Base-by-base conservation (phyloP, 2,888 invertebrate species). In the Seira musarum region DNA sequence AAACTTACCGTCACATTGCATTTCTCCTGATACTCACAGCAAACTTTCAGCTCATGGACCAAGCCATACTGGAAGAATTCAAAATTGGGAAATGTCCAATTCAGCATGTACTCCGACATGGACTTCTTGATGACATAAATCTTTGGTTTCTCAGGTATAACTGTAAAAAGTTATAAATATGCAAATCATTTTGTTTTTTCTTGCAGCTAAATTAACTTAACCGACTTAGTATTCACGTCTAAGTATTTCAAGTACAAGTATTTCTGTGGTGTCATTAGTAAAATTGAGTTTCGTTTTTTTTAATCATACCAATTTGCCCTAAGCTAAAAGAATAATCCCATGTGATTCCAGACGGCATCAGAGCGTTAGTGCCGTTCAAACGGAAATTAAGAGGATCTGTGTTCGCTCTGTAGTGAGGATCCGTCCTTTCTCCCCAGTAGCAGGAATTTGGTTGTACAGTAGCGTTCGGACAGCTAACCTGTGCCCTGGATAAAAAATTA, bases 331-430 rank as follows among this genome's bases (percentile, higher is more conserved):
- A 21, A 65, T 64, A 80, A 8, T 75, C 61, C 84, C 84, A 86
- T 22, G 46, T 67, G 8, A 73, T 35, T 53, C 87, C 87, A 60
- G 65, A 57, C n/a, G 85, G 83, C 15, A 73, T 73, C 0, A 94
- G 91, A 1, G 87, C 87, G 89, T 94, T 95, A 13, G 88, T 89
- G 17, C 91, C 91, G n/a, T 88, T 90, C 65, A 95, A 87, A 15
- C 89, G 89, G 85, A 95, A 93, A 80, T 90, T 89, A 87, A 91
- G 93, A 49, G 88, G 88, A 68, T 89, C 88, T 79, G 90, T 90
- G 0, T 90, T 89, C 85, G 90, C 90, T 71, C 92, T 89, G 86
- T 92, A 92, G n/a, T 89, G 89, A 1, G 92, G 92, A 57, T 88
- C 87, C 0, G 92, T 91, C 1, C 87, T 87, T 13, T 89, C 84